Percentiles rank a stretch among this genome's conserved stretches.
Conservation (phyloP, 2,113 vertebrate species). For the Triplophysa siluroides region DNA sequence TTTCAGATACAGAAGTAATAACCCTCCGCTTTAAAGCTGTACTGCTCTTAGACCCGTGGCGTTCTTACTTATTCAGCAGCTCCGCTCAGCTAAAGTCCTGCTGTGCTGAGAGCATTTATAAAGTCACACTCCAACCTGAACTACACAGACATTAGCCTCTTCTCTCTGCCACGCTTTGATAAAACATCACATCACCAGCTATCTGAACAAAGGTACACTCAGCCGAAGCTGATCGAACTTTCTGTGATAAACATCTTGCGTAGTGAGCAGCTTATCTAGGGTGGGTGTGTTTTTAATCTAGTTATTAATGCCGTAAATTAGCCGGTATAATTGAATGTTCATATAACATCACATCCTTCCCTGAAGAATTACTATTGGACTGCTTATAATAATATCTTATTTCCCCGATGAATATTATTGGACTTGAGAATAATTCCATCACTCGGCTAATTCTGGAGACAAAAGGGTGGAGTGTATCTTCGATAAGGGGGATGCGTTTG, state of each 20-base stretch:
- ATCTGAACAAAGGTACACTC: constrained; percentile 19
- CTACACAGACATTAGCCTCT: background rate
- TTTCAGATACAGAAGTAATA: background rate
- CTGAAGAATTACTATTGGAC: constrained; percentile 39
- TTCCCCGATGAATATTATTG: constrained; percentile 54
- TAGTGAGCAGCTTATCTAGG: constrained; percentile 31
- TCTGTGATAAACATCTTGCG: constrained; percentile 22
- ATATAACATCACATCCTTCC: constrained; percentile 51
- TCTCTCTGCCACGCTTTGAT: background rate
- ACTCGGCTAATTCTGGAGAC: constrained; percentile 53
- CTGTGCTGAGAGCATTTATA: constrained; percentile 61
- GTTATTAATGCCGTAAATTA: constrained; percentile 55
- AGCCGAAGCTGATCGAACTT: background rate
- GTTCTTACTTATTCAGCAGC: constrained; percentile 76
- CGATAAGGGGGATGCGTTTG: constrained; percentile 26
- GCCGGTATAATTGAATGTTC: constrained; percentile 53
- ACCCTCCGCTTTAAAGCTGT: background rate
- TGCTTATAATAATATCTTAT: constrained; percentile 51
- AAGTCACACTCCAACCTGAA: constrained; percentile 29
- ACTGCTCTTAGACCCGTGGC: constrained; percentile 65
- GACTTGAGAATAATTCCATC: constrained; percentile 52
- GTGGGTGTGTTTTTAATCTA: constrained; percentile 49
- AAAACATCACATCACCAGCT: constrained; percentile 15
- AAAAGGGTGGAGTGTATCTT: constrained; percentile 39
- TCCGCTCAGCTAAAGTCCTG: constrained; percentile 71